A percentile compares a stretch with the other conserved stretches of the same genome.
These are phyloP conservation scores for Panulirus ornatus DNA, from an alignment of 1,140 invertebrate species.

Conservation along the genomic window DNA sequence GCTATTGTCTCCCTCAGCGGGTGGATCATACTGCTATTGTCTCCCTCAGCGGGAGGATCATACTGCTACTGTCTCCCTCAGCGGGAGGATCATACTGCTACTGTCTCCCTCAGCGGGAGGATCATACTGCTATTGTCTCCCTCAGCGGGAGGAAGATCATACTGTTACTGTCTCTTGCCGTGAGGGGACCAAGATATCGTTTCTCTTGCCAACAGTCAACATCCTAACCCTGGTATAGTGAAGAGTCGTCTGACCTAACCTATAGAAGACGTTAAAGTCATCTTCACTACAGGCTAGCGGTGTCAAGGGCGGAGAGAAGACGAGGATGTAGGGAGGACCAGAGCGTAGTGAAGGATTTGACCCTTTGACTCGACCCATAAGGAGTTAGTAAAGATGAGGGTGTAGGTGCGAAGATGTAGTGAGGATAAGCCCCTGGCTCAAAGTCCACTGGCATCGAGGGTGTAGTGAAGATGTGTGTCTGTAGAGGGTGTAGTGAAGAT, in stretches of 20 bases:
- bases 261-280: neutral
- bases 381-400: too few species aligned
- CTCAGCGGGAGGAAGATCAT: neutral
- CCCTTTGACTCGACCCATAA: neutral
- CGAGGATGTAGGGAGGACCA: neutral
- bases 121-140: too few species aligned
- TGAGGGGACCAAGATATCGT: too few species aligned
- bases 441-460: neutral
- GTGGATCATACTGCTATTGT: neutral
- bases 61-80: neutral
- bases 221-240: too few species aligned
- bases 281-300: neutral
- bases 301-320: neutral
- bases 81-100: neutral
- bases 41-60: neutral
- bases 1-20: neutral
- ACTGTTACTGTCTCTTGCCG: neutral
- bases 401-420: too few species aligned
- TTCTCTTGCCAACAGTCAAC: too few species aligned
- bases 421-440: neutral
- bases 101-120: constrained; percentile 20
- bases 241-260: neutral
- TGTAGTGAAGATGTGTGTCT: too few species aligned
- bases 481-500: neutral
- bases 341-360: neutral